Evolutionary conservation across 1,140 invertebrate species (phyloP).

Genomic region (Tetranychus cinnabarinus): DNA sequence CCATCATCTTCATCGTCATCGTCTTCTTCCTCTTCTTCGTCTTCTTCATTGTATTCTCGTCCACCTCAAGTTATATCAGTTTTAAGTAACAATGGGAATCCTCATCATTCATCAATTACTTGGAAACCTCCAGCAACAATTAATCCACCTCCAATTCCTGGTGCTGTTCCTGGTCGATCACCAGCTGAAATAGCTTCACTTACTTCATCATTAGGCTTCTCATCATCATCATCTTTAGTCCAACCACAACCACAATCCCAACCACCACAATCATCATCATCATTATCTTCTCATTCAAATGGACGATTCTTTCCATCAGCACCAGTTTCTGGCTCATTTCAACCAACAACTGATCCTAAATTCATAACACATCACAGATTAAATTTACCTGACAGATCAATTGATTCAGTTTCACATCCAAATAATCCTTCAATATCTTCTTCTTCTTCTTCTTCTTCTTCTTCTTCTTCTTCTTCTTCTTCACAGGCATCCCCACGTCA

Average conservation of each 20-base stretch:
- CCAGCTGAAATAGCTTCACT: background rate
- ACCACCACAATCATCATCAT: background rate
- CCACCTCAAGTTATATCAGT: conserved; percentile 8
- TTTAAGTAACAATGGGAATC: background rate
- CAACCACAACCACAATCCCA: background rate
- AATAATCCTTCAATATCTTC: background rate
- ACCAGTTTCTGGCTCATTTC: background rate
- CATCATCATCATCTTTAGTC: background rate
- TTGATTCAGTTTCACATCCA: background rate
- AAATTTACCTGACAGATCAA: background rate
- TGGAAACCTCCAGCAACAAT: conserved; percentile 10
- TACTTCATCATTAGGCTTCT: background rate
- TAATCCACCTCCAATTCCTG: background rate
- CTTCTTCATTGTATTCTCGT: background rate
- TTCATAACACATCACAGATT: background rate
- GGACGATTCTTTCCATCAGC: background rate
- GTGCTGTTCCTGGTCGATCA: background rate
- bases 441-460: background rate
- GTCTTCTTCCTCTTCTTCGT: background rate
- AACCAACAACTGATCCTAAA: background rate
- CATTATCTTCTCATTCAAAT: background rate
- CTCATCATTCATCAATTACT: background rate
- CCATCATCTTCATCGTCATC: background rate
- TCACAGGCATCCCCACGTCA: background rate
- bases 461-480: background rate